Evolutionary conservation across 2,113 vertebrate genomes (phyloP).

Genomic region (Sprattus sprattus): DNA sequence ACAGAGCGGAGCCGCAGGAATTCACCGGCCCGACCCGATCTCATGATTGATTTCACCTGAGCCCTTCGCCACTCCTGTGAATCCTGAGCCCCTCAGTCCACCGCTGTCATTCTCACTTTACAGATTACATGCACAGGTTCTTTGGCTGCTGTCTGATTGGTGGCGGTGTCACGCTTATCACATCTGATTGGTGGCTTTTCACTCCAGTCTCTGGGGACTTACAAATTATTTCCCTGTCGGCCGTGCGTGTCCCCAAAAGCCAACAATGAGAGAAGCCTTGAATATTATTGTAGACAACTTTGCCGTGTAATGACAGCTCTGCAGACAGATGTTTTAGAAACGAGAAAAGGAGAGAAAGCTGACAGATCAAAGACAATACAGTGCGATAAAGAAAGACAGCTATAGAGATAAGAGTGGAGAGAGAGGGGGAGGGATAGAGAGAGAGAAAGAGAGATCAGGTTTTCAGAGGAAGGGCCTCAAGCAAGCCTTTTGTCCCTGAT

Average conservation of each 20-base stretch:
- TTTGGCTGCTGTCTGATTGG: slow-evolving; percentile 42
- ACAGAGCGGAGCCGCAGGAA: slow-evolving; percentile 64
- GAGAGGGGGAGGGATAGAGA: not conserved
- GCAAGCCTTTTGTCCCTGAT: slow-evolving; percentile 54
- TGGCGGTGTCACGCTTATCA: slow-evolving; percentile 52
- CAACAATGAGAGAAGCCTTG: not conserved
- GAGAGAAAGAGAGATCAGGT: slow-evolving; percentile 37
- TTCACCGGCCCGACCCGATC: slow-evolving; percentile 54
- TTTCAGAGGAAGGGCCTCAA: slow-evolving; percentile 52
- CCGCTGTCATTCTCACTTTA: slow-evolving; percentile 64
- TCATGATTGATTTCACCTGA: slow-evolving; percentile 58
- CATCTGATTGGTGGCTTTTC: slow-evolving; percentile 59
- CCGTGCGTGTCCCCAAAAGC: not conserved
- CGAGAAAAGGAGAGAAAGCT: slow-evolving; percentile 5
- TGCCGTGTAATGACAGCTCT: not conserved
- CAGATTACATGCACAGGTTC: slow-evolving; percentile 56
- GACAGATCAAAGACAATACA: slow-evolving; percentile 20
- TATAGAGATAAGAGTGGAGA: not conserved
- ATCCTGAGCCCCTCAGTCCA: slow-evolving; percentile 53
- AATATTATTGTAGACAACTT: not conserved
- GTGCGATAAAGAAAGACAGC: not conserved
- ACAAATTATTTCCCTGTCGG: not conserved
- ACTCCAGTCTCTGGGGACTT: slow-evolving; percentile 44
- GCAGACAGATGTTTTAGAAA: slow-evolving; percentile 36
- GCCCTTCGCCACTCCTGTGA: slow-evolving; percentile 53